Percentiles rank a stretch among this genome's conserved stretches.
Conservation (phyloP, 53 echinoderm and acorn worm species). For the Luidia sarsii region DNA sequence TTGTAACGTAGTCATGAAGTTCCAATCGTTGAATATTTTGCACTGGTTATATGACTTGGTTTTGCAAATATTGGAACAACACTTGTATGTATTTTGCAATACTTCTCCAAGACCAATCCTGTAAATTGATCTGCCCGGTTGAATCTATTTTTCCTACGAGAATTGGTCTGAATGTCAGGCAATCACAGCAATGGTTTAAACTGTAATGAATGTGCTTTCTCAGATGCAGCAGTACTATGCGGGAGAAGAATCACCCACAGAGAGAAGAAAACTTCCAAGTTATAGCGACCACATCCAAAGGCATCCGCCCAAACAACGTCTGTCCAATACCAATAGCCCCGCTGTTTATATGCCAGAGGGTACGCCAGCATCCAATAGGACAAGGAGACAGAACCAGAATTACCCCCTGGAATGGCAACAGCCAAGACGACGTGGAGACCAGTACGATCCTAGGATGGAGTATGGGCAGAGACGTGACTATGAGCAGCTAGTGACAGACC, state of each 20-base stretch:
- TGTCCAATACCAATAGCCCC: constrained; percentile 50
- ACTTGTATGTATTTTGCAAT: too few species aligned
- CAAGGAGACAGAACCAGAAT: constrained; percentile 28
- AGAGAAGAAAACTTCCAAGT: constrained; percentile 64
- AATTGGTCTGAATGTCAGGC: too few species aligned
- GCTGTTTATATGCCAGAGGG: constrained; percentile 64
- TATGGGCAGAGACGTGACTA: constrained; percentile 32
- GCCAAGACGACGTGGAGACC: constrained; percentile 11
- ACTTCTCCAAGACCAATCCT: too few species aligned
- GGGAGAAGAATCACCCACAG: constrained; percentile 40
- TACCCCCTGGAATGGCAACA: constrained; percentile 47
- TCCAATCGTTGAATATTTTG: too few species aligned
- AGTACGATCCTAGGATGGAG: constrained; percentile 20
- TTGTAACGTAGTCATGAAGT: too few species aligned
- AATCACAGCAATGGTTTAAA: too few species aligned
- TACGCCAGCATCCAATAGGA: constrained; percentile 48
- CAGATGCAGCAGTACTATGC: constrained; percentile 32
- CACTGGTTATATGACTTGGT: too few species aligned
- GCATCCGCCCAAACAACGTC: constrained; percentile 47
- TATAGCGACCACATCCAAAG: constrained; percentile 93
- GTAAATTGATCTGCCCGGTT: too few species aligned
- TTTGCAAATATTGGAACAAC: too few species aligned
- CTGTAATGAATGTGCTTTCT: not conserved
- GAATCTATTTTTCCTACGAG: too few species aligned
- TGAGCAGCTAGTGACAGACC: constrained; percentile 12